Base-by-base conservation (phyloP, 2,113 vertebrate species). In the Mustela nigripes region DNA sequence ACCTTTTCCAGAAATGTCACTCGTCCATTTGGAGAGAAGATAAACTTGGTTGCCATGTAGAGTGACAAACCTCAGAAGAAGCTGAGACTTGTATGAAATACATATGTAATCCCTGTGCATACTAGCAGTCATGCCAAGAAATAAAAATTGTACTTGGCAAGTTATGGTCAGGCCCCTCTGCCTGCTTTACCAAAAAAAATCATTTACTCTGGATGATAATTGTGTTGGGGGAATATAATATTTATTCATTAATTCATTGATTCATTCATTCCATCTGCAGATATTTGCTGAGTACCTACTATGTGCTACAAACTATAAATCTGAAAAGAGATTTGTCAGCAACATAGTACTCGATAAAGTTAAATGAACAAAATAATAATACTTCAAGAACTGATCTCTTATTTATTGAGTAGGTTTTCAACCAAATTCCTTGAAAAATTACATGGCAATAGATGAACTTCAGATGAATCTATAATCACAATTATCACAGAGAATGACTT, bases 281-380 rank as follows among this genome's bases (percentile, higher is more conserved):
- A 36, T 90, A 36, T 58, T 92, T 87, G 90, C 24, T 91, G 33
- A 96, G 11, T 14, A 86, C 31, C 15, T 90, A n/a, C 8, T 93
- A 22, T 63, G 4, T 50, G 6, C 1, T 53, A 62, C 14, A 28
- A 42, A n/a, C 8, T 60, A 36, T 48, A 73, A 81, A 58, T 7
- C 18, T 26, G 21, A 12, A 87, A 22, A 76, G 4, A 56, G 56
- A 74, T 24, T 62, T 15, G 11, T 81, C 9, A 94, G 19, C 5
- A 69, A 36, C 21, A 76, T 7, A 81, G 8, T 31, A 42, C 4
- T 76, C 28, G 7, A 18, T 71, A 39, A 12, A 80, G 53, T 60
- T 79, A 71, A 39, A 39, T 63, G 69, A 91, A 45, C 14, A 24
- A 50, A 95, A 26, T 36, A 11, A 80, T 2, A 76, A 22, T 42